Base-by-base conservation (phyloP, 2,888 invertebrate genomes). In the Stegana nigrithorax region DNA sequence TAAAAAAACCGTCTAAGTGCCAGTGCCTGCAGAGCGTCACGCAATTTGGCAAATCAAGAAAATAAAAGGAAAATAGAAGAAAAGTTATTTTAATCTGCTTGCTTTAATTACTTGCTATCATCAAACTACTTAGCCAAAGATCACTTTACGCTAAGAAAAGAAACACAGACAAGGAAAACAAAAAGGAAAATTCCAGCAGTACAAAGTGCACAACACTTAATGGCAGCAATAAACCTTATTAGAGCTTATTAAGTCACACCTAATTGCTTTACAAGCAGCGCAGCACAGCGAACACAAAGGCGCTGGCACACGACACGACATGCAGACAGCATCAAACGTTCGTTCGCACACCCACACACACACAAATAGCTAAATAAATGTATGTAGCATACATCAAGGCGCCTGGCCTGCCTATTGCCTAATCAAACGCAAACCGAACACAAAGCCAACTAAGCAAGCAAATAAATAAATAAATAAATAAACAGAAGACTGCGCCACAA, bases 181-280 rank as follows among this genome's bases (percentile, higher is more conserved):
- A n/a, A n/a, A n/a, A n/a, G n/a, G n/a, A n/a, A n/a, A n/a, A n/a
- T n/a, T n/a, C n/a, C n/a, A n/a, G n/a, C n/a, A n/a, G n/a, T n/a
- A n/a, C n/a, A n/a, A n/a, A n/a, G n/a, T 29, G 10, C 6, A 7
- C 29, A 14, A 10, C 19, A 17, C 19, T 29, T 51, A 19, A 51
- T 51, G n/a, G 36, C 53, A 55, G 32, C 53, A 55, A 55, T 55
- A 29, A 55, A 55, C 21, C 23, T 19, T 55, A 51, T 51, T 26
- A 26, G 27, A 51, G 27, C 14, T 50, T 50, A 53, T 53, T 53
- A 53, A 53, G 32, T 5, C 10, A 53, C 19, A 36, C 19, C 7
- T 36, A 55, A 36, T 36, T 36, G 32, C 32, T 55, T 55, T 55
- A 36, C 21, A 55, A 10, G 14, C n/a, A 45, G 12, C 19, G 12